A percentile compares a stretch with the other conserved stretches of the same genome.
Evolutionary conservation across 2,797 vertebrate genomes (phyloP).

Genomic region (Sitta carolinensis): DNA sequence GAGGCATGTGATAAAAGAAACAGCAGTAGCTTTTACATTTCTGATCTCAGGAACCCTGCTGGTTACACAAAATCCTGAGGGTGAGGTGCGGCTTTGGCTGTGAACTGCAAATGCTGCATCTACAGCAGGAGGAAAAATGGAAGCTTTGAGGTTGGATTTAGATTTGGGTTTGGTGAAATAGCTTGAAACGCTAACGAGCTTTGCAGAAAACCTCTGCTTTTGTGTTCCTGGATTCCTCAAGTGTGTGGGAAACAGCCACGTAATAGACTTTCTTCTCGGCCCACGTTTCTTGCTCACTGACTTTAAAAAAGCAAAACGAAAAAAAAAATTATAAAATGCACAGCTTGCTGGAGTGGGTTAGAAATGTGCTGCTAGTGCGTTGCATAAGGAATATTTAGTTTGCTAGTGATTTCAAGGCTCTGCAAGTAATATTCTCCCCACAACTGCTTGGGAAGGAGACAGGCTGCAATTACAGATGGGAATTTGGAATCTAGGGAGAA

Average conservation of each 20-base stretch:
- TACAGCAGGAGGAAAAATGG: conserved; percentile 54
- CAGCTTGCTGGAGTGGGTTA: conserved; percentile 47
- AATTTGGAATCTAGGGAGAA: not conserved
- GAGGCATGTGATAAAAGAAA: conserved; percentile 14
- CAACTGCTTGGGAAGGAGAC: not conserved
- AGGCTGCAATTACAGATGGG: not conserved
- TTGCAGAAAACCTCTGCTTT: conserved; percentile 58
- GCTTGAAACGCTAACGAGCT: conserved; percentile 57
- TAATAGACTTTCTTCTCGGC: conserved; percentile 39
- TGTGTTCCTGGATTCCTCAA: conserved; percentile 53
- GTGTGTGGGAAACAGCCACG: conserved; percentile 55
- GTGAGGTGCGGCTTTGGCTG: not conserved
- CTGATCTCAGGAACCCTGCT: conserved; percentile 17
- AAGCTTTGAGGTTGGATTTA: not conserved
- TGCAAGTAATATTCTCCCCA: not conserved
- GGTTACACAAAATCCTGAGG: conserved; percentile 10
- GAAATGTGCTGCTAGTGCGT: conserved; percentile 5
- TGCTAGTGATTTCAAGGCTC: not conserved
- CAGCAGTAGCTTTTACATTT: conserved; percentile 18
- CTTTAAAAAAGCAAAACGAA: conserved; percentile 24
- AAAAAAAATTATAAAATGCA: not conserved
- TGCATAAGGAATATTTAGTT: conserved; percentile 38
- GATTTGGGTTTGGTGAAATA: conserved; percentile 34
- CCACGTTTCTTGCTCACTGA: conserved; percentile 53
- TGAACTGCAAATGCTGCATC: conserved; percentile 24